Evolutionary conservation across 2,113 vertebrate species (phyloP), one percentile per base, ranked within the genome.

Genomic region (Danio rerio): DNA sequence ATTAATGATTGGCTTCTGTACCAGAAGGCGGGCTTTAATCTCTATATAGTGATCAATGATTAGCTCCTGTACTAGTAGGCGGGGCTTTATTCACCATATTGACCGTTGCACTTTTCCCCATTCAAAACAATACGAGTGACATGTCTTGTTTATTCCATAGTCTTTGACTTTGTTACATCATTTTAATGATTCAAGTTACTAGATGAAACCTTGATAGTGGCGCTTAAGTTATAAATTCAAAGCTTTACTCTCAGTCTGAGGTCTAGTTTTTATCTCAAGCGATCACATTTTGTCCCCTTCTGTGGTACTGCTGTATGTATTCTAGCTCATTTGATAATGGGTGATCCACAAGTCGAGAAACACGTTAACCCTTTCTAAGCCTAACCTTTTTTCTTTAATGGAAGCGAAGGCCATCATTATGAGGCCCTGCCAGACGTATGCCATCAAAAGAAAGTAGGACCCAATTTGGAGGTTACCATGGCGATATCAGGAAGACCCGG

Each of bases 401-500:
- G 69, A 85, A 55, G 12, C 45, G 31, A 85, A 80, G 68, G 69
- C 59, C 58, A 62, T 66, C 16, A 66, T 52, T 15, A 20, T 18
- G 12, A 69, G 78, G 63, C 6, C 20, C 45, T 77, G 15, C 31
- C 61, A 66, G 77, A 62, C 16, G 9, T 70, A 69, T 16, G 53
- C 47, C 80, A 43, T 59, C 45, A 58, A 43, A 59, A 31, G 49
- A 80, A 82, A 71, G 58, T 20, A 53, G 40, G 79, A 56, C 65
- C 56, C 43, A 58, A 50, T 84, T 68, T 66, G 50, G 55, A 75
- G 47, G 65, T 82, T 63, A 63, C 79, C 68, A 80, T 45, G 40
- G 62, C 71, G 66, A 66, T 82, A 61, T 53, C 53, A 85, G 56
- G 74, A 66, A 66, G 55, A 69, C 31, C 45, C 13, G 18, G 18